Evolutionary conservation across 2,113 vertebrate genomes (phyloP).

Genomic region (Ahaetulla prasina): DNA sequence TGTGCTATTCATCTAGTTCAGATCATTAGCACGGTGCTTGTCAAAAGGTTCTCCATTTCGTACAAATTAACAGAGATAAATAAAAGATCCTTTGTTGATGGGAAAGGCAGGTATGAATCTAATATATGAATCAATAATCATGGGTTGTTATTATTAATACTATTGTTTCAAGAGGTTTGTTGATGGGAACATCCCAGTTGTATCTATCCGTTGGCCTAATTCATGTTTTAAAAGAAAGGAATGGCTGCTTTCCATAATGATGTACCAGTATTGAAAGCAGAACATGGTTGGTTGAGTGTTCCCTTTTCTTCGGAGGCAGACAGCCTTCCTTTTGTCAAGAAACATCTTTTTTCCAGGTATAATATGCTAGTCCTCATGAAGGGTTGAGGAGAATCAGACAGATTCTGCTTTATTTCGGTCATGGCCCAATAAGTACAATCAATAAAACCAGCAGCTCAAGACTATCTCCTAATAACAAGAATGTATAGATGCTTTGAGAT

Average conservation of each 20-base stretch:
- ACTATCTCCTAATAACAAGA: neutral
- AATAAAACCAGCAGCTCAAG: neutral
- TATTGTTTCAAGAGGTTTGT: neutral
- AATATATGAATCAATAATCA: neutral
- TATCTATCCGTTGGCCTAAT: neutral
- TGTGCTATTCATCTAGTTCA: neutral
- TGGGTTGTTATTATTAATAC: neutral
- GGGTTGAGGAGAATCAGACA: neutral
- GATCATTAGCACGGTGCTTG: neutral
- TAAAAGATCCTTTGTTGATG: neutral
- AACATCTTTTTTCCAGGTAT: neutral
- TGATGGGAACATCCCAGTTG: neutral
- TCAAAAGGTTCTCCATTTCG: neutral
- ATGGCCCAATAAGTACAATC: neutral
- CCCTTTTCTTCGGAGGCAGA: neutral
- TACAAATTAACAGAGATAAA: neutral
- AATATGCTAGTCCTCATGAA: neutral
- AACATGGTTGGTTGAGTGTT: neutral
- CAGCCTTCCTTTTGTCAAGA: neutral
- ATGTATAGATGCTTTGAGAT: neutral
- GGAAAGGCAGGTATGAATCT: neutral
- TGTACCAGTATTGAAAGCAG: neutral
- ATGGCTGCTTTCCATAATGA: neutral
- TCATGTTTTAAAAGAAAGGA: neutral
- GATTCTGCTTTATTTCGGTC: neutral